These are phyloP conservation scores for Andrena chrysosceles DNA, from an alignment of 2,888 invertebrate genomes.

Conservation along the genomic window DNA sequence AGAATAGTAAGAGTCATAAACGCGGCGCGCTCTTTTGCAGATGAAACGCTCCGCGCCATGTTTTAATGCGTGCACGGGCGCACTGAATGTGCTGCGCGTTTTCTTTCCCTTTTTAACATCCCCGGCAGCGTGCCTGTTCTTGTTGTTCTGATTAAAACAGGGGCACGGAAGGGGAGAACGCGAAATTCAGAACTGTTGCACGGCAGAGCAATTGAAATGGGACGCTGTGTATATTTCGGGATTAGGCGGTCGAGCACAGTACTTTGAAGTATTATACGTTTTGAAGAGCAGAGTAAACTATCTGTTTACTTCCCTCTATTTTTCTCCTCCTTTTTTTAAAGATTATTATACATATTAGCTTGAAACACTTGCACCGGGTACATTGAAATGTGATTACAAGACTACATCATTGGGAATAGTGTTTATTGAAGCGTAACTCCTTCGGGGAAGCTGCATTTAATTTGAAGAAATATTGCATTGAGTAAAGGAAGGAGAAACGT, in stretches of 20 bases:
- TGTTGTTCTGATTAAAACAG: conserved; percentile 16
- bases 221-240: background rate
- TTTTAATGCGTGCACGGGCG: conserved; percentile 1
- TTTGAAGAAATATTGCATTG: too few relatives aligned
- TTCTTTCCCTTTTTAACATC: conserved; percentile 1
- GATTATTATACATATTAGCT: background rate
- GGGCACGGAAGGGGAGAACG: background rate
- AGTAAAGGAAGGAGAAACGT: too few relatives aligned
- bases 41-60: conserved; percentile 14
- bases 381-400: background rate
- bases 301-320: background rate
- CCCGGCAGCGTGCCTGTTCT: background rate
- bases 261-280: background rate
- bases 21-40: background rate
- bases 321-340: background rate
- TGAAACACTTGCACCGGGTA: background rate
- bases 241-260: background rate
- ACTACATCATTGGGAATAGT: too few relatives aligned
- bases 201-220: background rate
- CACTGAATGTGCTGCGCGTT: conserved; percentile 1
- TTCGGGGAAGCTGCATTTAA: too few relatives aligned
- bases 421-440: too few relatives aligned
- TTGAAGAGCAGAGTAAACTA: background rate
- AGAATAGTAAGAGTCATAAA: background rate
- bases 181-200: conserved; percentile 17